Evolutionary conservation across 2,797 vertebrate species (phyloP), one percentile per base, ranked within the genome.

Genomic region (Caiman crocodilus): DNA sequence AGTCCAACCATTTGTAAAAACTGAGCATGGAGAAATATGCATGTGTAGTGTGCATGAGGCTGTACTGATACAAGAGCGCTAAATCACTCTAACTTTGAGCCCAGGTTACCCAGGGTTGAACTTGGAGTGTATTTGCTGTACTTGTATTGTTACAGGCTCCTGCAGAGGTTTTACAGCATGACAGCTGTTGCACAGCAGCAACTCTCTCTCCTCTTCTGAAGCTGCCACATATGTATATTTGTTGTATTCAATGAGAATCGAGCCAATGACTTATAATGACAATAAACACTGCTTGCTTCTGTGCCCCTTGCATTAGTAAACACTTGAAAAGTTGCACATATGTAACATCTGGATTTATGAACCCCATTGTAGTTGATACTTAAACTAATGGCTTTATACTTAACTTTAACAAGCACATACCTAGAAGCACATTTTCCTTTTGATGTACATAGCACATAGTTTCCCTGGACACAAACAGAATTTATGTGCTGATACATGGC

Each of bases 351-450:
- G 42, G 14, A 1, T 17, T 80, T 90, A 73, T 35, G 77, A 90
- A 92, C 30, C 7, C 67, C 3, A 9, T 2, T 23, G 3, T 57
- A 81, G 4, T 83, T 75, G 83, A 28, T 50, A 73, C 57, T 59
- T 30, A 85, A 83, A 94, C n/a, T 57, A 7, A 69, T 76, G 65
- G 61, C 26, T 71, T 91, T 82, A 79, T 87, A 94, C 96, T 65
- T 91, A 96, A 94, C 67, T 50, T 28, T 67, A 89, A 58, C 30
- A 84, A 90, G 87, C 5, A 3, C 82, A 93, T 9, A 81, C 63
- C 59, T 57, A 12, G 13, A 57, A 58, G 4, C 1, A 23, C 2
- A 25, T 76, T 94, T 84, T 73, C 89, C 84, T 95, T 85, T 87
- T 5, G 1, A 88, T 80, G 56, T 0, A 28, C 79, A 89, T 50